Conservation (phyloP, 2,888 invertebrate species). For the Petrophora chlorosata region DNA sequence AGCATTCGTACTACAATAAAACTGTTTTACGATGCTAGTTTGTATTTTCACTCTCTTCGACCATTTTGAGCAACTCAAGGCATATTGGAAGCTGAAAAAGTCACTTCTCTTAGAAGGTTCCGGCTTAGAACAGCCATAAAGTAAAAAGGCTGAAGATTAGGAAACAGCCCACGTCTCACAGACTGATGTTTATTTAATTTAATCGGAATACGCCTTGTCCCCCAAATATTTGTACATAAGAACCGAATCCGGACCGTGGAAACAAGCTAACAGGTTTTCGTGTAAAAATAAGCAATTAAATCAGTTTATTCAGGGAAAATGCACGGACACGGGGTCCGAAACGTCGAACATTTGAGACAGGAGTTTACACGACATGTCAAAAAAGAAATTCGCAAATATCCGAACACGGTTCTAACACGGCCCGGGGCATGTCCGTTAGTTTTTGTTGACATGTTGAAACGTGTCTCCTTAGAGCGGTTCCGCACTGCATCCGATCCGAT, state of each 20-base stretch:
- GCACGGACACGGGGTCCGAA: not conserved
- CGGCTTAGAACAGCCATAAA: not conserved
- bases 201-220: conserved; percentile 7
- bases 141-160: not conserved
- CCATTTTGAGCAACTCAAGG: too few species aligned
- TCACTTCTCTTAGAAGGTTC: too few species aligned
- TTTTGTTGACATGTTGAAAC: conserved; percentile 55
- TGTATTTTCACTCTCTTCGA: too few species aligned
- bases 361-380: conserved; percentile 9
- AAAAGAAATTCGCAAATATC: conserved; percentile 26
- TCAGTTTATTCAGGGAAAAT: conserved; percentile 10
- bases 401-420: conserved; percentile 54
- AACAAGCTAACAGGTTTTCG: conserved; percentile 2
- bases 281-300: conserved; percentile 28
- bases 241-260: conserved; percentile 16
- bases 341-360: conserved; percentile 12
- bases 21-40: too few species aligned
- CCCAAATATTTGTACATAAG: conserved; percentile 10
- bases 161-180: conserved; percentile 9
- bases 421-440: conserved; percentile 43
- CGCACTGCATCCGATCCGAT: too few species aligned
- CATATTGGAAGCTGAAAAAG: too few species aligned
- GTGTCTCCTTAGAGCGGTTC: conserved; percentile 64
- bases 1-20: too few species aligned
- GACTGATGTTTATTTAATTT: conserved; percentile 6